Conservation (phyloP, 2,113 vertebrate species). For the Eulacestoma nigropectus region DNA sequence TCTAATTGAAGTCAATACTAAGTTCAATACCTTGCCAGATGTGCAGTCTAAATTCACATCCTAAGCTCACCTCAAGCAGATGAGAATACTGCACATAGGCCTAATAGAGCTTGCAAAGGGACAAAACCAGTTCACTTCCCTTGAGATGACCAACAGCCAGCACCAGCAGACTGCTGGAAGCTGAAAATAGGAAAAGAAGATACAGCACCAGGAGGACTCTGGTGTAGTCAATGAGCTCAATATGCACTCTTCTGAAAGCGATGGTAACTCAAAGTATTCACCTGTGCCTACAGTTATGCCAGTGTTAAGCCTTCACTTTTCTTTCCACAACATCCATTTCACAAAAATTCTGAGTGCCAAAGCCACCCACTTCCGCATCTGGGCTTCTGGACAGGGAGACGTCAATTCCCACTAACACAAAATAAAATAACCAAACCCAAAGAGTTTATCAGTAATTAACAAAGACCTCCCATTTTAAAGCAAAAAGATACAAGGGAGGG, state of each 20-base stretch:
- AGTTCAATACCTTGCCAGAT: background rate
- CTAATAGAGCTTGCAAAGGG: background rate
- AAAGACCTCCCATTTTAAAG: background rate
- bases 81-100: background rate
- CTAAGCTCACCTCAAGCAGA: background rate
- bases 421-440: background rate
- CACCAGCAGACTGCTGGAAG: background rate
- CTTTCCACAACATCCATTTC: background rate
- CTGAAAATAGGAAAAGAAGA: background rate
- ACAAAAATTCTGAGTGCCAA: background rate
- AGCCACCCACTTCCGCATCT: background rate
- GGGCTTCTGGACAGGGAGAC: background rate
- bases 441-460: background rate
- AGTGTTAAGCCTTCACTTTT: too few relatives aligned
- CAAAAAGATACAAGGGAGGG: background rate
- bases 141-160: background rate
- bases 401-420: background rate
- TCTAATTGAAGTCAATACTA: constrained; percentile 36
- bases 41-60: background rate
- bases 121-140: background rate
- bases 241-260: background rate
- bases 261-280: background rate
- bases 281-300: background rate
- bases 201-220: background rate
- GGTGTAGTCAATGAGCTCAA: background rate